A percentile compares a stretch with the other conserved stretches of the same genome.
Evolutionary conservation across 2,888 invertebrate species (phyloP).

Genomic region (Congeria kusceri): DNA sequence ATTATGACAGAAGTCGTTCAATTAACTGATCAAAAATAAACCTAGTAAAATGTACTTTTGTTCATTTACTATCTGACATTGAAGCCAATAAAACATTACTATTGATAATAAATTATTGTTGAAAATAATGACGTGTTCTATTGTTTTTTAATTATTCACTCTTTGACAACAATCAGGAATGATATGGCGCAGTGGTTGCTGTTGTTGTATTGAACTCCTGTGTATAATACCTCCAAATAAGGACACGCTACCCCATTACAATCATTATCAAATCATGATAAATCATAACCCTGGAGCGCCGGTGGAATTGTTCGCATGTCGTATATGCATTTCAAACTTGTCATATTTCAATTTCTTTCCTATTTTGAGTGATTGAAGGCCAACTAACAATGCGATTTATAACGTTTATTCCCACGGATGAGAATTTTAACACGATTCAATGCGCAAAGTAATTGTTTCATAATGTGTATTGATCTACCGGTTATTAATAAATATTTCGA

Average conservation of each 20-base stretch:
- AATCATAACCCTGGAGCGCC: neutral
- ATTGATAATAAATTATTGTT: too few species aligned
- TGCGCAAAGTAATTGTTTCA: conserved; percentile 41
- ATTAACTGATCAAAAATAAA: too few species aligned
- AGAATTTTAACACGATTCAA: conserved; percentile 29
- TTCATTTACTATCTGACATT: too few species aligned
- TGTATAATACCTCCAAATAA: too few species aligned
- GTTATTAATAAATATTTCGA: conserved; percentile 33
- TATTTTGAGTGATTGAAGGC: conserved; percentile 11
- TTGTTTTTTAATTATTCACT: too few species aligned
- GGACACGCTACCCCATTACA: neutral
- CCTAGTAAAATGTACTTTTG: too few species aligned
- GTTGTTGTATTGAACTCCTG: too few species aligned
- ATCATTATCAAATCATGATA: conserved; percentile 5
- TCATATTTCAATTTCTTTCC: neutral
- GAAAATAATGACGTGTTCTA: too few species aligned
- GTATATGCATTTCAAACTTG: neutral
- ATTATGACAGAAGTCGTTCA: too few species aligned
- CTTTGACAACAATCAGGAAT: too few species aligned
- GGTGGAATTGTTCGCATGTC: neutral
- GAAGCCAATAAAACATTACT: too few species aligned
- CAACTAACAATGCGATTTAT: conserved; percentile 30
- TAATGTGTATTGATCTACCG: conserved; percentile 35
- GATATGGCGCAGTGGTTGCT: too few species aligned
- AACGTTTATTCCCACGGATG: conserved; percentile 35